Evolutionary conservation across 2,888 invertebrate species (phyloP).

Genomic region (Amphipyra berbera): DNA sequence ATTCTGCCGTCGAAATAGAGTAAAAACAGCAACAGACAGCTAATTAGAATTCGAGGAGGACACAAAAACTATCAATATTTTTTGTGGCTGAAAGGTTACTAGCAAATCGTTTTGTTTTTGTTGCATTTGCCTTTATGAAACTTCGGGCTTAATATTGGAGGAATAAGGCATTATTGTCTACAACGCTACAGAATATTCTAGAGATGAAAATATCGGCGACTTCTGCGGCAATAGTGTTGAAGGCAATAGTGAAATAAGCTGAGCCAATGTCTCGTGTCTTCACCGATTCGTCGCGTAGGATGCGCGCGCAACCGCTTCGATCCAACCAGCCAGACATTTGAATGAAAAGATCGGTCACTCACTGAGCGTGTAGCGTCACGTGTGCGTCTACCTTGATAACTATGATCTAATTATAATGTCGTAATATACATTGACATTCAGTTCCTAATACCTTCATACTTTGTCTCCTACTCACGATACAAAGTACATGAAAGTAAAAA

Average conservation of each 20-base stretch:
- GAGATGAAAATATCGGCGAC: slow-evolving; percentile 26
- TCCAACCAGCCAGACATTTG: slow-evolving; percentile 75
- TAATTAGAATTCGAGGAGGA: slow-evolving; percentile 17
- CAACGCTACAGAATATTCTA: slow-evolving; percentile 7
- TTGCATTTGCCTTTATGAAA: slow-evolving; percentile 1
- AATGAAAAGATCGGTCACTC: slow-evolving; percentile 82
- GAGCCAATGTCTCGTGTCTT: slow-evolving; percentile 62
- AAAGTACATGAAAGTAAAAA: too few relatives aligned
- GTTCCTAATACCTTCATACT: background rate
- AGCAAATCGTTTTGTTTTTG: slow-evolving; percentile 17
- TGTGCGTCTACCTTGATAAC: slow-evolving; percentile 58
- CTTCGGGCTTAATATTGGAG: slow-evolving; percentile 3
- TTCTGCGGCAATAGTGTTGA: slow-evolving; percentile 34
- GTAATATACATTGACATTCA: slow-evolving; percentile 25
- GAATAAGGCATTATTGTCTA: background rate
- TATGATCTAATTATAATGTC: slow-evolving; percentile 40
- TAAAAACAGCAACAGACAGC: slow-evolving; percentile 18
- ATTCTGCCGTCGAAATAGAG: slow-evolving; percentile 12
- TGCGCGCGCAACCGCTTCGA: slow-evolving; percentile 87
- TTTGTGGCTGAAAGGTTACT: slow-evolving; percentile 21
- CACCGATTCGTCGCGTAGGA: slow-evolving; percentile 52
- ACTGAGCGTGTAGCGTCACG: slow-evolving; percentile 66
- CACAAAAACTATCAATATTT: slow-evolving; percentile 32
- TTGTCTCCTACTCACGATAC: too few relatives aligned
- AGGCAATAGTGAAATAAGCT: slow-evolving; percentile 61